A percentile compares a stretch with the other conserved stretches of the same genome.
These are phyloP conservation scores for Parazoanthus swiftii DNA, from an alignment of 92 coral and sea anemone species.

Conservation along the genomic window DNA sequence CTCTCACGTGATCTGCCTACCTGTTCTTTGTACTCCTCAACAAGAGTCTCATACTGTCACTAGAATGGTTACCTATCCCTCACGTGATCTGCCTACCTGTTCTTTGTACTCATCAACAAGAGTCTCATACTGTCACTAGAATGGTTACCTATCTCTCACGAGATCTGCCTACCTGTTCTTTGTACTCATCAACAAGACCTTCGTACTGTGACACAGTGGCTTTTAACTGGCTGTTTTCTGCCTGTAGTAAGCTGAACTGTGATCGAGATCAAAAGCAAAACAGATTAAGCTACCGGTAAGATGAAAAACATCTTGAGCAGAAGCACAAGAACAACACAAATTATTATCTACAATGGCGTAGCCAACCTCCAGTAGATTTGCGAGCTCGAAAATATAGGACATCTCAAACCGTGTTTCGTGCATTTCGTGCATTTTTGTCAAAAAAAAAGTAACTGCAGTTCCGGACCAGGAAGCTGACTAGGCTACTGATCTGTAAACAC, in stretches of 20 bases:
- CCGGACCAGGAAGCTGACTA: too few species aligned
- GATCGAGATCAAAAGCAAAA: constrained; percentile 23
- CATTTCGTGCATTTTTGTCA: too few species aligned
- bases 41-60: constrained; percentile 37
- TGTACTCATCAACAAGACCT: constrained; percentile 72
- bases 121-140: neutral
- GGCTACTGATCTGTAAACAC: too few species aligned
- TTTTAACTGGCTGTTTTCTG: constrained; percentile 78
- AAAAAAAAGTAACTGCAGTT: too few species aligned
- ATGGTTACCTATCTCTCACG: neutral
- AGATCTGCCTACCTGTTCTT: constrained; percentile 75
- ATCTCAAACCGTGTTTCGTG: too few species aligned
- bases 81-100: too few species aligned
- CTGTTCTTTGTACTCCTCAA: constrained; percentile 67
- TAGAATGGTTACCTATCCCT: too few species aligned
- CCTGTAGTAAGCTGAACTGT: constrained; percentile 68
- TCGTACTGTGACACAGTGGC: constrained; percentile 76
- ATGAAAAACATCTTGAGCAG: neutral
- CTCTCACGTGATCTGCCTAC: too few species aligned
- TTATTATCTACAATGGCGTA: too few species aligned
- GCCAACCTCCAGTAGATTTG: too few species aligned
- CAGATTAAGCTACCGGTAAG: neutral
- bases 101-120: constrained; percentile 74
- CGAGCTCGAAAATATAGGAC: too few species aligned
- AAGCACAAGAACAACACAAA: too few species aligned